Conservation (phyloP, 2,888 invertebrate species). For the Oxystoma pomonae region DNA sequence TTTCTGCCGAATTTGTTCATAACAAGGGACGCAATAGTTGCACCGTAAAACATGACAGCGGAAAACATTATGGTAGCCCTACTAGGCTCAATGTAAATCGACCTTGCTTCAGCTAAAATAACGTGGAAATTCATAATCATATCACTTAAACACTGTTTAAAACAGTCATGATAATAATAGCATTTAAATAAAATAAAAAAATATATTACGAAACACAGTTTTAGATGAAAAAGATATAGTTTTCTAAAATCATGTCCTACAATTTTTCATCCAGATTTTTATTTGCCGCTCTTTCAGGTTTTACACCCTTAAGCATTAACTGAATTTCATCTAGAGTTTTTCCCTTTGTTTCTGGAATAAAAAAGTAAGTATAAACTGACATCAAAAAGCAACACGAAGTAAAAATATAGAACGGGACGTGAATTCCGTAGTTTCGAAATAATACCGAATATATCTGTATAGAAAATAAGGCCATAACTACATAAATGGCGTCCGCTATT, state of each 20-base stretch:
- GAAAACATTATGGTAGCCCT: slow-evolving; percentile 43
- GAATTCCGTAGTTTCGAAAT: slow-evolving; percentile 35
- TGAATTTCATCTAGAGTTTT: slow-evolving; percentile 39
- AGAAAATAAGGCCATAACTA: slow-evolving; percentile 38
- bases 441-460: slow-evolving; percentile 39
- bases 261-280: too few relatives aligned
- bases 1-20: slow-evolving; percentile 44
- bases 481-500: slow-evolving; percentile 41
- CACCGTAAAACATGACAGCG: slow-evolving; percentile 40
- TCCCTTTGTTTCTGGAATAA: slow-evolving; percentile 38
- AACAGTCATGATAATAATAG: slow-evolving; percentile 37
- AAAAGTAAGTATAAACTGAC: slow-evolving; percentile 24
- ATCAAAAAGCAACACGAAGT: slow-evolving; percentile 14
- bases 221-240: too few relatives aligned
- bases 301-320: slow-evolving; percentile 32
- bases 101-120: slow-evolving; percentile 41
- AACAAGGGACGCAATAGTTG: slow-evolving; percentile 36
- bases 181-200: too few relatives aligned
- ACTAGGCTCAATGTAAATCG: slow-evolving; percentile 37
- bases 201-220: too few relatives aligned
- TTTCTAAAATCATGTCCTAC: too few relatives aligned
- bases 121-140: slow-evolving; percentile 46
- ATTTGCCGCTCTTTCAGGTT: background rate
- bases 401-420: slow-evolving; percentile 43
- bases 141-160: slow-evolving; percentile 42